These are phyloP conservation scores for Globodera ellingtonae DNA, from an alignment of 1,140 invertebrate genomes.

Conservation along the genomic window DNA sequence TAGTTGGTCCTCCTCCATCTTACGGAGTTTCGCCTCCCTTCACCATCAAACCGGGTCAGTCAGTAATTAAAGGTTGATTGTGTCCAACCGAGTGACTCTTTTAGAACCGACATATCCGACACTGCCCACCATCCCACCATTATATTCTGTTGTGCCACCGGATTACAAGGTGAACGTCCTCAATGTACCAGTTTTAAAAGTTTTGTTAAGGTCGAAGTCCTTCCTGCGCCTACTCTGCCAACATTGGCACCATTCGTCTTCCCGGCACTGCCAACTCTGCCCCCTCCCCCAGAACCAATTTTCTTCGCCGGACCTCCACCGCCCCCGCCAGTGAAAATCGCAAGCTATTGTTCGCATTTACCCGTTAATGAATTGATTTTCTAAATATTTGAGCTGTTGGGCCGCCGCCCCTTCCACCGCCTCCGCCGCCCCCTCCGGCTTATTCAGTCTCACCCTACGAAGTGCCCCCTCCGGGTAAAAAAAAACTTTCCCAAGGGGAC, in stretches of 20 bases:
- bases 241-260: not conserved
- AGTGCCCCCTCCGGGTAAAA: not conserved
- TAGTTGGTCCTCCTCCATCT: constrained; percentile 18
- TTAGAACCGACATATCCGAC: not conserved
- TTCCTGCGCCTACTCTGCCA: not conserved
- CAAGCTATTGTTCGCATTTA: constrained; percentile 1
- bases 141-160: constrained; percentile 14
- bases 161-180: not conserved
- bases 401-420: constrained; percentile 8
- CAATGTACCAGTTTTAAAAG: not conserved
- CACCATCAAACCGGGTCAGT: not conserved
- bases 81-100: not conserved
- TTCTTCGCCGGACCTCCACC: constrained; percentile 16
- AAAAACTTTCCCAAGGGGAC: not conserved
- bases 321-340: constrained; percentile 4
- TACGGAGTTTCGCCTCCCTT: not conserved
- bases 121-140: constrained; percentile 15
- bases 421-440: constrained; percentile 5
- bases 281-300: constrained; percentile 1
- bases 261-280: constrained; percentile 2
- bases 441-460: not conserved
- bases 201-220: constrained; percentile 5
- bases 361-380: not conserved
- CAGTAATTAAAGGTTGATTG: too few species aligned
- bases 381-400: constrained; percentile 2